Evolutionary conservation across 2,113 vertebrate genomes (phyloP).

Genomic region (Amphilophus citrinellus): DNA sequence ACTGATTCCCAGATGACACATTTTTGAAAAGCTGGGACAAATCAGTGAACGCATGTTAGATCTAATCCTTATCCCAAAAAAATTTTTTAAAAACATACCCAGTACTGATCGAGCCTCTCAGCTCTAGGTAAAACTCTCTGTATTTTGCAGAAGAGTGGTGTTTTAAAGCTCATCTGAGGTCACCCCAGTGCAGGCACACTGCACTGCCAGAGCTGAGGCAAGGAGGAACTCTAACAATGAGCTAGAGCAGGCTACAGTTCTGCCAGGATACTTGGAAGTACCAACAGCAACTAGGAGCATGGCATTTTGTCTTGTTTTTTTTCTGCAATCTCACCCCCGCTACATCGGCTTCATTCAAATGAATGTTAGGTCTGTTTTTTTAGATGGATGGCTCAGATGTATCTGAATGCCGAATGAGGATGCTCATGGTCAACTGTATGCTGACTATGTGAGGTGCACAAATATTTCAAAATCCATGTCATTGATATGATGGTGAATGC

Average conservation of each 20-base stretch:
- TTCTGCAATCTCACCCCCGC: neutral
- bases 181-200: neutral
- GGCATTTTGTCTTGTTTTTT: neutral
- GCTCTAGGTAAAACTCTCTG: neutral
- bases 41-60: neutral
- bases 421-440: neutral
- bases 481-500: too few relatives aligned
- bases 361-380: neutral
- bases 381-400: neutral
- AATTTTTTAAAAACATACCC: neutral
- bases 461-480: neutral
- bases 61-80: neutral
- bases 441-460: neutral
- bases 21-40: neutral
- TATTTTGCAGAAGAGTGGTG: neutral
- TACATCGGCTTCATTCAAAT: neutral
- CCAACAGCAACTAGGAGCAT: neutral
- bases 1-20: neutral
- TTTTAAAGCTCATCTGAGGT: neutral
- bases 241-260: neutral
- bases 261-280: neutral
- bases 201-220: neutral
- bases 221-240: neutral
- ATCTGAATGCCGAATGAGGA: neutral
- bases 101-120: neutral